phyloP scores from a whole-genome alignment of 92 coral and sea anemone species.

The Porites rus region DNA sequence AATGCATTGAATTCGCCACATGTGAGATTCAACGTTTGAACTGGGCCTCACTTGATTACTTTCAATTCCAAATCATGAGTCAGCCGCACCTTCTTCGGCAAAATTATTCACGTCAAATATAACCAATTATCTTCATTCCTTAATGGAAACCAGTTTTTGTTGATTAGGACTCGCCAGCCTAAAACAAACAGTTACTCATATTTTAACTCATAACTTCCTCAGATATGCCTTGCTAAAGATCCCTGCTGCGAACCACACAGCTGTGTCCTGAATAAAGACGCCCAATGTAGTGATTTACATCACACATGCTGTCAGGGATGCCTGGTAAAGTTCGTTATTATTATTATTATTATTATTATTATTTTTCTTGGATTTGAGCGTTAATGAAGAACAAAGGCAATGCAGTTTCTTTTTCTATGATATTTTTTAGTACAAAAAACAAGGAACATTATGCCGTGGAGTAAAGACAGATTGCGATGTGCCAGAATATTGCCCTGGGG shows the following conservation, averaged over 20 bases:
- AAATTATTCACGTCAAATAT: too few species aligned
- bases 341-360: too few species aligned
- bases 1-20: too few species aligned
- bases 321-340: slow-evolving; percentile 32
- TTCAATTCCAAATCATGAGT: too few species aligned
- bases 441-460: slow-evolving; percentile 75
- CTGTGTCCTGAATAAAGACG: slow-evolving; percentile 63
- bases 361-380: neutral
- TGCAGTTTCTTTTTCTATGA: neutral
- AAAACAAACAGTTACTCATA: neutral
- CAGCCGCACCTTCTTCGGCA: too few species aligned
- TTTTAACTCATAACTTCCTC: neutral
- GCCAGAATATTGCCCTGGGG: slow-evolving; percentile 78
- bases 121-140: too few species aligned
- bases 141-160: too few species aligned
- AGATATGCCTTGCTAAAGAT: slow-evolving; percentile 77
- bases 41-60: too few species aligned
- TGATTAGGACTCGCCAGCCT: too few species aligned
- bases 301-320: slow-evolving; percentile 78
- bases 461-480: slow-evolving; percentile 73
- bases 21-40: too few species aligned
- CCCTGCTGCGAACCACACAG: slow-evolving; percentile 75
- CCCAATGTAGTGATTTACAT: slow-evolving; percentile 83
- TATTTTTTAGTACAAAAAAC: slow-evolving; percentile 56
- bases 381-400: neutral